A percentile compares a stretch with the other conserved stretches of the same genome.
Conservation (phyloP, 2,797 vertebrate genomes). For the Ciconia nigra region DNA sequence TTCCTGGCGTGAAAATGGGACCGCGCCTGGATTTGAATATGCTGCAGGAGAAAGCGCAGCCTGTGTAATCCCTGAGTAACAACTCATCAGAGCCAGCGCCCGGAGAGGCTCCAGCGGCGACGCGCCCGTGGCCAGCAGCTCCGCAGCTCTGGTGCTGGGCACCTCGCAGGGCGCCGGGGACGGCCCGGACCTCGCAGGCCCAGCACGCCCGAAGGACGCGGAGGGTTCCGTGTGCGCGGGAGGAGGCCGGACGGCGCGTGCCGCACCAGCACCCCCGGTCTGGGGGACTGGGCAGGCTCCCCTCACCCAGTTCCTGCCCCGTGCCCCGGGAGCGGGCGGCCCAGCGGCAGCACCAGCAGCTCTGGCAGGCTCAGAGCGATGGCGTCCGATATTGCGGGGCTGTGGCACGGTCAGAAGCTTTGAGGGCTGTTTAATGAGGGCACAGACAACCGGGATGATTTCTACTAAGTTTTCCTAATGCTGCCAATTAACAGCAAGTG, state of each 20-base stretch:
- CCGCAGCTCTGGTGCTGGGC: background rate
- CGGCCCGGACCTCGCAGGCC: background rate
- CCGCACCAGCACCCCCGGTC: background rate
- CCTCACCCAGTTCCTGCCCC: background rate
- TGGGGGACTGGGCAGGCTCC: background rate
- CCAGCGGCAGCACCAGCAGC: background rate
- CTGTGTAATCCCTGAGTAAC: background rate
- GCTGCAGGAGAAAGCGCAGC: background rate
- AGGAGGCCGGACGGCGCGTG: background rate
- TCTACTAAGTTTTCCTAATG: background rate
- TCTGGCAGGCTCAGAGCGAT: too few species aligned
- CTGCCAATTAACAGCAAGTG: too few species aligned
- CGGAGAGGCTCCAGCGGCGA: fast-evolving
- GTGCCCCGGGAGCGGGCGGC: too few species aligned
- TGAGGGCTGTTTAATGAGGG: fast-evolving
- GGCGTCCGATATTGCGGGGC: fast-evolving
- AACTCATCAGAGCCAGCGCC: background rate
- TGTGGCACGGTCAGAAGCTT: fast-evolving
- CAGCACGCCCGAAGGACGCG: too few species aligned
- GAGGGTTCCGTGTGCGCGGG: too few species aligned
- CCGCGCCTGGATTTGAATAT: background rate
- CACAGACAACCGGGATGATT: too few species aligned
- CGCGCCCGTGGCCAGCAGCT: fast-evolving
- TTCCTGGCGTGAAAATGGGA: background rate
- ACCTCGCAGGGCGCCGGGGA: background rate